phyloP scores from a whole-genome alignment of 2,888 invertebrate species.

The Mayetiola destructor region DNA sequence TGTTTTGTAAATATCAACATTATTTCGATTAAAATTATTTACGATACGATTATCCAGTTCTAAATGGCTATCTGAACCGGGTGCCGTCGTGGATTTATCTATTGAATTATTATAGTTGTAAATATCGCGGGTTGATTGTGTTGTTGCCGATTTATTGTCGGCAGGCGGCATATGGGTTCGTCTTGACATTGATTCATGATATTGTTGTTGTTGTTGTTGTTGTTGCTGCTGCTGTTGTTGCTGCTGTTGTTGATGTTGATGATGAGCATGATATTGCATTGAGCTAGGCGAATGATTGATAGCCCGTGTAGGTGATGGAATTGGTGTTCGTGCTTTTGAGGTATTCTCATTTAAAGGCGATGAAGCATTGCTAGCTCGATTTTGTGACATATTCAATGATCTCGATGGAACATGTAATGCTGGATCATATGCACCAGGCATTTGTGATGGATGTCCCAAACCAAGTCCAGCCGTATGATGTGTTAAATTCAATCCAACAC shows the following conservation, averaged over 20 bases:
- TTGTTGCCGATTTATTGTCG: too few relatives aligned
- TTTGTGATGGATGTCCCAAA: conserved; percentile 23
- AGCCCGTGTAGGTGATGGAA: not conserved
- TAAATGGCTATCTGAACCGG: too few relatives aligned
- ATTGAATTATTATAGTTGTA: too few relatives aligned
- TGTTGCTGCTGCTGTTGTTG: not conserved
- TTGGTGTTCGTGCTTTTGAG: not conserved
- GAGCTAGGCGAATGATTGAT: not conserved
- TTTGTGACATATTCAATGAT: not conserved
- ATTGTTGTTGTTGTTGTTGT: too few relatives aligned
- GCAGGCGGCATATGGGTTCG: too few relatives aligned
- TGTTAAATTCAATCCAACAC: conserved; percentile 19
- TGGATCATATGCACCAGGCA: not conserved
- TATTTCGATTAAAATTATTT: too few relatives aligned
- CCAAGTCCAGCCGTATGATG: conserved; percentile 23
- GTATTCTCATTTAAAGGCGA: not conserved
- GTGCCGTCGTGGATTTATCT: too few relatives aligned
- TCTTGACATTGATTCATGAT: too few relatives aligned
- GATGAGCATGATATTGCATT: not conserved
- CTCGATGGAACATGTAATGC: not conserved
- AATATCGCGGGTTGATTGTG: too few relatives aligned
- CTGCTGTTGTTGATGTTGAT: not conserved
- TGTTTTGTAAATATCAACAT: too few relatives aligned
- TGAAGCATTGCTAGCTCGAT: not conserved
- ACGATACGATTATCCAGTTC: too few relatives aligned